These are phyloP conservation scores for Chelonus insularis DNA, from an alignment of 1,140 invertebrate species.

Conservation along the genomic window DNA sequence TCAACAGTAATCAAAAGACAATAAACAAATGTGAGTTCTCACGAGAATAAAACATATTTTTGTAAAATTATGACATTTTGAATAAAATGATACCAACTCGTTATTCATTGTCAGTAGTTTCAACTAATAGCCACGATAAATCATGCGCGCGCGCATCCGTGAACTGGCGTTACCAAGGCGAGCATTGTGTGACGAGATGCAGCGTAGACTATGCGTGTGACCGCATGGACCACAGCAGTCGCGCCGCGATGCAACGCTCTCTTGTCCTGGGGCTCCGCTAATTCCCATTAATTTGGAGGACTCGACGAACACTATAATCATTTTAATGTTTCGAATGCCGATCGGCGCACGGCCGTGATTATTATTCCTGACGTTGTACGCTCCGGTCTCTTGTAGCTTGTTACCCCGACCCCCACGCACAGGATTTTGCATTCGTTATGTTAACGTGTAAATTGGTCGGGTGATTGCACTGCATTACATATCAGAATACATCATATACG, in stretches of 20 bases:
- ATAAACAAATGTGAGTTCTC: too few species aligned
- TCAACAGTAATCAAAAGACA: too few species aligned
- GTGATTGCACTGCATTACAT: constrained; percentile 1
- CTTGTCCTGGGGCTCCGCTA: constrained; percentile 33
- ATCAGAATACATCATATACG: background rate
- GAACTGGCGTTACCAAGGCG: background rate
- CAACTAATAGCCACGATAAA: constrained; percentile 23
- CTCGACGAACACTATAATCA: constrained; percentile 40
- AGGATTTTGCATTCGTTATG: constrained; percentile 22
- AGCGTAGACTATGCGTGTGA: constrained; percentile 12
- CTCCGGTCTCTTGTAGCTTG: constrained; percentile 4
- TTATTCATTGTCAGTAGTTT: constrained; percentile 18
- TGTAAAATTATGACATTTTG: background rate
- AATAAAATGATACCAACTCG: constrained; percentile 5
- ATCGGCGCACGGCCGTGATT: constrained; percentile 34
- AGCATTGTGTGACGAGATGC: constrained; percentile 22
- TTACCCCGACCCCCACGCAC: background rate
- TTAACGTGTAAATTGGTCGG: constrained; percentile 19
- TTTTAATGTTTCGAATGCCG: constrained; percentile 45
- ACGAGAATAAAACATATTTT: background rate
- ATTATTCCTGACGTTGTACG: constrained; percentile 36
- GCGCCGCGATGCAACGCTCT: background rate
- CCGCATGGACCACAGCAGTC: constrained; percentile 8
- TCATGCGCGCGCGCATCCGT: constrained; percentile 23
- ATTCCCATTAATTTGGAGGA: constrained; percentile 45